phyloP scores from a whole-genome alignment of 2,888 invertebrate genomes.

The Syrista parreyssii region DNA sequence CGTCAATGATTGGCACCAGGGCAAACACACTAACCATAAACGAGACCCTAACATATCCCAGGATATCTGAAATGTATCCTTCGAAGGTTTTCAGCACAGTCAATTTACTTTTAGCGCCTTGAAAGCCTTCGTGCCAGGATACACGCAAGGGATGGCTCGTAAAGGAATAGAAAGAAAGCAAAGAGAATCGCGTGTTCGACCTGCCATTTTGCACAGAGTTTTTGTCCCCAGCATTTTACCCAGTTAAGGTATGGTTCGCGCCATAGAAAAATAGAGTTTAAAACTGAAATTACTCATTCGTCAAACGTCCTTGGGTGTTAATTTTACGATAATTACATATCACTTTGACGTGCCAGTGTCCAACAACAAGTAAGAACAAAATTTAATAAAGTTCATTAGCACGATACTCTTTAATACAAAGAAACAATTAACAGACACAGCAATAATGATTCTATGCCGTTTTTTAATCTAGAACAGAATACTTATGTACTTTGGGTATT shows the following conservation, averaged over 20 bases:
- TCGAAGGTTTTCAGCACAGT: background rate
- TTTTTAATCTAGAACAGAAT: background rate
- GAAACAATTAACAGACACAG: background rate
- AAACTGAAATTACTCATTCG: background rate
- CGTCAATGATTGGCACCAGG: background rate
- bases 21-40: background rate
- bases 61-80: background rate
- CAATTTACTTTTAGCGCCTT: background rate
- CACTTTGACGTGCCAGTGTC: background rate
- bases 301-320: background rate
- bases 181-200: background rate
- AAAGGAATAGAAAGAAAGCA: background rate
- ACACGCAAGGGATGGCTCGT: background rate
- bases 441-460: background rate
- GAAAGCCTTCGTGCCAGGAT: background rate
- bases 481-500: background rate
- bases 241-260: background rate
- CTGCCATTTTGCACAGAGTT: background rate
- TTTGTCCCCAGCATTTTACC: background rate
- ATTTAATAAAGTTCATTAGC: background rate
- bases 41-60: background rate
- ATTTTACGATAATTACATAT: background rate
- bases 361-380: background rate
- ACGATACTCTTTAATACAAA: background rate
- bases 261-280: constrained; percentile 16